phyloP scores from a whole-genome alignment of 2,797 vertebrate genomes.

The Tympanoctomys barrerae region DNA sequence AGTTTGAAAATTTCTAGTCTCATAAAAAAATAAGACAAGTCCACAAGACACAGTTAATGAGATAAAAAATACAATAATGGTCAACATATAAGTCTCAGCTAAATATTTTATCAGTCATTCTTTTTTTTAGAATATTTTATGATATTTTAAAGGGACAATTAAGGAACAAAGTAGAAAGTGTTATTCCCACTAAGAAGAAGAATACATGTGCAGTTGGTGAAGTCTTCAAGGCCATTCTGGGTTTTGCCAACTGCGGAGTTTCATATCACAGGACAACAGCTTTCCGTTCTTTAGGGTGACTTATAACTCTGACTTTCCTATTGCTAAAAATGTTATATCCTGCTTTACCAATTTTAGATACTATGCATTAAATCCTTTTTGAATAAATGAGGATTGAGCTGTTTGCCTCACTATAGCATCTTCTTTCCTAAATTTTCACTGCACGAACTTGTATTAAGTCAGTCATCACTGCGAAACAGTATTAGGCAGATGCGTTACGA shows the following conservation, averaged over 20 bases:
- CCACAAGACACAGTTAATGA: constrained; percentile 3
- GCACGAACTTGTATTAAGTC: background rate
- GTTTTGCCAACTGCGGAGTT: background rate
- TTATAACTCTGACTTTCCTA: background rate
- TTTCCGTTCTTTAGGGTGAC: background rate
- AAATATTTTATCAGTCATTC: background rate
- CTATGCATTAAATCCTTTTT: background rate
- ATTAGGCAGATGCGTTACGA: background rate
- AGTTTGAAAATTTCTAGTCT: constrained; percentile 13
- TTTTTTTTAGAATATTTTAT: constrained; percentile 17
- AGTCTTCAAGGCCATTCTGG: background rate
- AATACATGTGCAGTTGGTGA: background rate
- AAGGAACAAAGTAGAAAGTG: background rate
- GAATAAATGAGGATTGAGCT: constrained; percentile 11
- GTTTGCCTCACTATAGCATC: background rate
- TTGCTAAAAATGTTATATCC: constrained; percentile 14
- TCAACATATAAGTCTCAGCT: background rate
- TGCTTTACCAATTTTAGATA: constrained; percentile 15
- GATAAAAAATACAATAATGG: background rate
- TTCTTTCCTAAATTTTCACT: background rate
- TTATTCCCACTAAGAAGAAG: constrained; percentile 36
- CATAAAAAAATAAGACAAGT: constrained; percentile 17
- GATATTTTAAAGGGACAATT: constrained; percentile 11
- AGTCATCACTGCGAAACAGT: background rate
- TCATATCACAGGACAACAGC: background rate